Evolutionary conservation across 2,888 invertebrate genomes (phyloP).

Genomic region (Ophioninae sp.): DNA sequence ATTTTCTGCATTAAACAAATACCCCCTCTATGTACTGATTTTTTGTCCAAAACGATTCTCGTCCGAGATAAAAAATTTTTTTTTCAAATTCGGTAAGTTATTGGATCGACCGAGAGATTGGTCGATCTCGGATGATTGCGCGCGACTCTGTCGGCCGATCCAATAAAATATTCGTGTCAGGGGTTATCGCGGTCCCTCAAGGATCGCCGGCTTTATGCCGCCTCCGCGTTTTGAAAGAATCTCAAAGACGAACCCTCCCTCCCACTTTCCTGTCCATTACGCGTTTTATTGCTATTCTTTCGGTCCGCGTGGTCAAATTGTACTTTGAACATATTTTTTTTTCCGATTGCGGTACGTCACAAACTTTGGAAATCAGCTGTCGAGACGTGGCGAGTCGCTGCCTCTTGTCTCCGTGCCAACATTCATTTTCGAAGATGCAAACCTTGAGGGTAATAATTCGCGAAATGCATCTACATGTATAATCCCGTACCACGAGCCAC

Average conservation of each 20-base stretch:
- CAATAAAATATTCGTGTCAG: neutral
- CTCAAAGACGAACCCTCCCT: neutral
- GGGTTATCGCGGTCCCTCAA: conserved; percentile 38
- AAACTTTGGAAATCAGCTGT: conserved; percentile 31
- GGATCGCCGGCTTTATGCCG: neutral
- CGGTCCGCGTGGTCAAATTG: neutral
- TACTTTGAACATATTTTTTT: neutral
- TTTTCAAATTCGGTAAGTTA: too few relatives aligned
- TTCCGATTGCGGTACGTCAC: neutral
- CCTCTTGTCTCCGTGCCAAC: conserved; percentile 52
- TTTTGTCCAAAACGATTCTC: neutral
- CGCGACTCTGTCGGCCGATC: too few relatives aligned
- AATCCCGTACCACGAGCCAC: conserved; percentile 26
- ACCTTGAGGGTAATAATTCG: conserved; percentile 31
- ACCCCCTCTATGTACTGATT: neutral
- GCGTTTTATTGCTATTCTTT: neutral
- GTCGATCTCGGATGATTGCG: too few relatives aligned
- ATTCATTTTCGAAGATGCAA: conserved; percentile 51
- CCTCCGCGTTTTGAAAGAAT: neutral
- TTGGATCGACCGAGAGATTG: too few relatives aligned
- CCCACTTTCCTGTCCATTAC: neutral
- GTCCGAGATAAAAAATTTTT: neutral
- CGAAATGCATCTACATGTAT: conserved; percentile 18
- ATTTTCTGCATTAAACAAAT: conserved; percentile 64
- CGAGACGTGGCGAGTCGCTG: neutral